Evolutionary conservation across 2,113 vertebrate species (phyloP).

Genomic region (Leucopsar rothschildi): DNA sequence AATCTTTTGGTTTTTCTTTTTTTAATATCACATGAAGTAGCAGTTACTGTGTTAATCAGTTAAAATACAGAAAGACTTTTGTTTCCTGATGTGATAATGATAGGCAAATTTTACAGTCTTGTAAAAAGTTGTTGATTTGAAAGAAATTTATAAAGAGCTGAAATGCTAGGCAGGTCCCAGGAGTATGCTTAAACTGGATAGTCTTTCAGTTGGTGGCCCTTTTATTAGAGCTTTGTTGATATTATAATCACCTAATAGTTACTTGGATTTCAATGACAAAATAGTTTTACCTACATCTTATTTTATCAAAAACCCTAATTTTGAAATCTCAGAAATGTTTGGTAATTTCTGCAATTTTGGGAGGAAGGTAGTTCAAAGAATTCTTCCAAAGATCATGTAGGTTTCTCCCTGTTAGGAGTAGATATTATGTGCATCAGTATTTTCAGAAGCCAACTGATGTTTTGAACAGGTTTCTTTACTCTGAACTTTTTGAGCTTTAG

Average conservation of each 20-base stretch:
- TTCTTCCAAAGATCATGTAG: background rate
- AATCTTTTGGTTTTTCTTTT: background rate
- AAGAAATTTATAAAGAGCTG: background rate
- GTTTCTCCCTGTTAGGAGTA: background rate
- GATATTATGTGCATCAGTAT: background rate
- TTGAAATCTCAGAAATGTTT: background rate
- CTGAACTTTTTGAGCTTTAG: background rate
- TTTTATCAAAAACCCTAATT: background rate
- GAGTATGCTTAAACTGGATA: background rate
- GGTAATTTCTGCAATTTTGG: background rate
- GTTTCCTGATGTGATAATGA: background rate
- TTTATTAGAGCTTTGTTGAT: background rate
- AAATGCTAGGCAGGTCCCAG: background rate
- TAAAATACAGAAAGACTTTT: background rate
- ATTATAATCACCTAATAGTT: background rate
- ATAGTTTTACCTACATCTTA: background rate
- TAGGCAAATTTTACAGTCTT: background rate
- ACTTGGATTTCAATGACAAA: background rate
- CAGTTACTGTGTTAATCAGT: background rate
- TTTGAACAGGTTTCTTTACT: background rate
- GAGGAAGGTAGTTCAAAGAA: background rate
- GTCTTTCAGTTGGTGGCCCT: background rate
- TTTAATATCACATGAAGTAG: background rate
- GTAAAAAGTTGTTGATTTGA: background rate
- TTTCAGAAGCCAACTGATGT: background rate